Evolutionary conservation across 2,797 vertebrate species (phyloP).

Genomic region (Chloroceryle amazona): DNA sequence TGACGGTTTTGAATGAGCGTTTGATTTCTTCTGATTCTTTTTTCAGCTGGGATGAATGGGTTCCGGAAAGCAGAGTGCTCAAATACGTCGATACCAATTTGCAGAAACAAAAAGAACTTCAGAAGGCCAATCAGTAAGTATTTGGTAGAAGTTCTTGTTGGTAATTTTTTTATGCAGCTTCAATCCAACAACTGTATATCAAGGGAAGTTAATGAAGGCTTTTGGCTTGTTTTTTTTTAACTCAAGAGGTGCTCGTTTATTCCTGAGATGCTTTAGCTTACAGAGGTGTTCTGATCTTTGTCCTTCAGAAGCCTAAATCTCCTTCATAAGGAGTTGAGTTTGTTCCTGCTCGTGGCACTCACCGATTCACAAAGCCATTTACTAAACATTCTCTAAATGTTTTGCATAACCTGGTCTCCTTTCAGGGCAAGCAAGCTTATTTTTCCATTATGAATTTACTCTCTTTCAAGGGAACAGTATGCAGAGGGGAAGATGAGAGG

Average conservation of each 20-base stretch:
- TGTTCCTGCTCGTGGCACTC: constrained; percentile 49
- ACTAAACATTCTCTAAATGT: background rate
- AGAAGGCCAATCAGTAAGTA: constrained; percentile 98
- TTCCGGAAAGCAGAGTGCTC: constrained; percentile 99
- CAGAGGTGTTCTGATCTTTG: background rate
- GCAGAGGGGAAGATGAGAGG: constrained; percentile 98
- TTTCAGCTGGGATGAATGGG: constrained; percentile 99
- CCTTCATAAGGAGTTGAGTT: background rate
- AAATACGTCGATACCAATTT: constrained; percentile 99
- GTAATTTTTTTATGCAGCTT: background rate
- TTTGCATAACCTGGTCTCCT: background rate
- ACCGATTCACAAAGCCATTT: background rate
- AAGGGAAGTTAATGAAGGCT: background rate
- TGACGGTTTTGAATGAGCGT: background rate
- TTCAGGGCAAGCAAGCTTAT: background rate
- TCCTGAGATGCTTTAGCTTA: background rate
- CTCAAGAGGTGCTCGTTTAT: background rate
- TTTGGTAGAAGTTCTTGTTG: background rate
- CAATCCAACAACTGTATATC: background rate
- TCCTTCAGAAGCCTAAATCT: background rate
- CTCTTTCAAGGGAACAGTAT: constrained; percentile 90
- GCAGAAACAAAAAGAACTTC: constrained; percentile 99
- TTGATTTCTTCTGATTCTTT: background rate
- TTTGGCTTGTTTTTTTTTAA: too few relatives aligned
- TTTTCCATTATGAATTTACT: background rate